Base-by-base conservation (phyloP, 2,113 vertebrate species). In the Eolophus roseicapilla region DNA sequence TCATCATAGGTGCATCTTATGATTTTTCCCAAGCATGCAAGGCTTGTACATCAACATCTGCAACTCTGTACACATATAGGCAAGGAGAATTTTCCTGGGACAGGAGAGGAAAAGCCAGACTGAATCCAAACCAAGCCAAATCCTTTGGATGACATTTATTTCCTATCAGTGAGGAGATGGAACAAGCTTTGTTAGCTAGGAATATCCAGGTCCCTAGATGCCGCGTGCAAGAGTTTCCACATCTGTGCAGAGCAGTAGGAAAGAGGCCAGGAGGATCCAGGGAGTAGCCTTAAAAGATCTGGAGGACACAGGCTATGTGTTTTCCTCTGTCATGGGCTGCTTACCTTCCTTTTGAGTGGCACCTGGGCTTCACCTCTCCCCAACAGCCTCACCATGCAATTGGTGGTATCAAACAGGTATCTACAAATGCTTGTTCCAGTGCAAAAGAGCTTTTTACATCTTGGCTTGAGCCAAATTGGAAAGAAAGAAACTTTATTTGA, bases 311-410 rank as follows among this genome's bases (percentile, higher is more conserved):
- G 25, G 16, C 10, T 59, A 23, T 0, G 0, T 74, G 55, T 74
- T 47, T n/a, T 77, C 11, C 37, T 81, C 24, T n/a, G 13, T 44
- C 25, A 15, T n/a, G 37, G 43, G 37, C 62, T 84, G 33, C 57
- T 29, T 81, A 47, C 19, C 1, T 8, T 37, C 41, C 17, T 10
- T 47, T 41, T 50, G 49, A 69, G 33, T 4, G 11, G 39, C 74
- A 78, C n/a, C 12, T 46, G 57, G 27, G 23, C 67, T 90, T 71
- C 49, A 20, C 27, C 25, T 71, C 43, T 55, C 21, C 19, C 7
- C 53, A 64, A 0, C 9, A 81, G 21, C 44, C 24, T 82, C 37
- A 10, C 19, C 0, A 0, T 44, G 27, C 39, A 37, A 17, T 13
- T 60, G 33, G 17, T 67, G 50, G 29, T 81, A 60, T 80, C 64